Evolutionary conservation across 23 tunicate species (phyloP), one percentile per base, ranked within the genome.

Genomic region (Phallusia fumigata): DNA sequence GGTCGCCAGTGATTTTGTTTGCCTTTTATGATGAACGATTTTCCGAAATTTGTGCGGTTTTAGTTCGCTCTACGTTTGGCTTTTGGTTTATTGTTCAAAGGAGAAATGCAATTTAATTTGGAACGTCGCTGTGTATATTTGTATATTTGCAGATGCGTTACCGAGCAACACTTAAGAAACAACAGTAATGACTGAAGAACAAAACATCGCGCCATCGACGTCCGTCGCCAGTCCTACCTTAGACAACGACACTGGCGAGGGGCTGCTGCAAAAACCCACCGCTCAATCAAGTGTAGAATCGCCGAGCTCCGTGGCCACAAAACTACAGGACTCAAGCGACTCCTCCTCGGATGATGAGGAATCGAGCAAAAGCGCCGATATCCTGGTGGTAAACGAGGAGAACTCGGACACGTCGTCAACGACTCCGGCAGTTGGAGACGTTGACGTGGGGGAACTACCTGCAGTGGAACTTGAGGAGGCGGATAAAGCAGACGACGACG

Each of bases 201-300:
- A 24, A 58, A 58, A 1, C 69, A 6, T 16, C 11, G 28, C 11
- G 69, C 28, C 69, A 22, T 58, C 69, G 13, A 24, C 28, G 3
- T 21, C 28, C 16, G 69, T 21, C 3, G 28, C 26, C 15, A 58
- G 28, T 58, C 28, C 28, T 22, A 16, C 15, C 3, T 58, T 58
- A 13, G 69, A 58, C 16, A 58, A 58, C 69, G 69, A 58, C 69
- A 58, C 69, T 58, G 69, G 69, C 5, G 69, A 58, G 13, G 69
- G 69, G 13, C 28, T 58, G 28, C 69, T 58, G 3, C 28, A 58
- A 6, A 58, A 58, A 24, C 69, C 69, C 8, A 58, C 69, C 16
- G 28, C 69, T 22, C 28, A 22, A 58, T 58, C 13, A 22, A 58
- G 28, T 16, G 69, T 16, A 6, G 69, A 58, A 21, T 11, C 26